These are phyloP conservation scores for Caradrina clavipalpis DNA, from an alignment of 2,888 invertebrate species.

Conservation along the genomic window DNA sequence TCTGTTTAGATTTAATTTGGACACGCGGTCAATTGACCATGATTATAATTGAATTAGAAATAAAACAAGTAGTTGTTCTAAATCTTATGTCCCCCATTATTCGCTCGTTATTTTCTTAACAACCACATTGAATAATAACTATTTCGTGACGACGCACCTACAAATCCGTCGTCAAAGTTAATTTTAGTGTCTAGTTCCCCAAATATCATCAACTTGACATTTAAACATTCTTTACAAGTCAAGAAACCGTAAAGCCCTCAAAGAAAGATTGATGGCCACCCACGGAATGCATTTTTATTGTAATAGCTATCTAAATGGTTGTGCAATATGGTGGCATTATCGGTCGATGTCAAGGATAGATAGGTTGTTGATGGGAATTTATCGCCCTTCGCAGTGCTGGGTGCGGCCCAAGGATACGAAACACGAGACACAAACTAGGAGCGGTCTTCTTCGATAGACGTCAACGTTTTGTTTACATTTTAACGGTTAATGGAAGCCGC, in stretches of 20 bases:
- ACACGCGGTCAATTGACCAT: slow-evolving; percentile 42
- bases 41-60: slow-evolving; percentile 30
- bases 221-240: slow-evolving; percentile 70
- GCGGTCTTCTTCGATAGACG: slow-evolving; percentile 79
- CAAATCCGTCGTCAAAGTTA: slow-evolving; percentile 39
- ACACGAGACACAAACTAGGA: slow-evolving; percentile 80
- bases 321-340: slow-evolving; percentile 85
- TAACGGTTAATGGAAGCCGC: slow-evolving; percentile 82
- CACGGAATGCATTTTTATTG: slow-evolving; percentile 87
- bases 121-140: slow-evolving; percentile 14
- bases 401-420: slow-evolving; percentile 84
- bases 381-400: slow-evolving; percentile 77
- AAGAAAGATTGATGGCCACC: slow-evolving; percentile 80
- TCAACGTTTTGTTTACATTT: slow-evolving; percentile 78
- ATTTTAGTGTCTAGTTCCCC: slow-evolving; percentile 51
- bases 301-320: slow-evolving; percentile 86
- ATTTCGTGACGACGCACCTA: slow-evolving; percentile 43
- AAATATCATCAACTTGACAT: slow-evolving; percentile 66
- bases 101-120: slow-evolving; percentile 7
- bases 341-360: slow-evolving; percentile 86
- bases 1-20: slow-evolving; percentile 56
- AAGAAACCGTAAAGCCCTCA: slow-evolving; percentile 69
- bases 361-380: slow-evolving; percentile 85
- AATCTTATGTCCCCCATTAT: slow-evolving; percentile 3
- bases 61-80: not conserved